These are phyloP conservation scores for Graphium colonna DNA, from an alignment of 2,888 invertebrate genomes.

Conservation along the genomic window DNA sequence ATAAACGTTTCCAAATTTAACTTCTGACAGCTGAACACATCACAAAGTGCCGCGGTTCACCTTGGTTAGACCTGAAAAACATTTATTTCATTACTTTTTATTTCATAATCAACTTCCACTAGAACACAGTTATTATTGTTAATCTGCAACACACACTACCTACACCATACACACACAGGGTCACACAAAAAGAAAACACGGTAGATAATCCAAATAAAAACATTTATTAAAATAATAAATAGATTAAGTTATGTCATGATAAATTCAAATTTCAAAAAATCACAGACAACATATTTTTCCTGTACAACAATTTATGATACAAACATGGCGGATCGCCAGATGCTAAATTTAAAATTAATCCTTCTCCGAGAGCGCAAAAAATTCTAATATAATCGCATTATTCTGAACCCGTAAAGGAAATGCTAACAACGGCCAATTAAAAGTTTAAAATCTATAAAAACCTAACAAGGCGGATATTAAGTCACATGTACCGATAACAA, in stretches of 20 bases:
- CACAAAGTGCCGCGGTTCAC: slow-evolving; percentile 25
- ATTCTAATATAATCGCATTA: not conserved
- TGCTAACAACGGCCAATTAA: slow-evolving; percentile 6
- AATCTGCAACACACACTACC: slow-evolving; percentile 4
- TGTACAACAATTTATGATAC: slow-evolving; percentile 14
- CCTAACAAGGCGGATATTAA: slow-evolving; percentile 7
- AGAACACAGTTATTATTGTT: slow-evolving; percentile 1
- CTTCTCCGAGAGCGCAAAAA: not conserved
- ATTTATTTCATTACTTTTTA: not conserved
- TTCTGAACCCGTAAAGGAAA: not conserved
- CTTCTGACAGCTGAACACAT: slow-evolving; percentile 18
- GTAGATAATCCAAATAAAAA: slow-evolving; percentile 32
- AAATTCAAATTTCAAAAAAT: slow-evolving; percentile 19
- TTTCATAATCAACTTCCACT: not conserved
- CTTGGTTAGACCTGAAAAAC: slow-evolving; percentile 31
- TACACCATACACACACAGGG: slow-evolving; percentile 1
- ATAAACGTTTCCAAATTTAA: not conserved
- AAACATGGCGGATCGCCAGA: not conserved
- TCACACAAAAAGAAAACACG: slow-evolving; percentile 14
- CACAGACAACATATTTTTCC: slow-evolving; percentile 17
- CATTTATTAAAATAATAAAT: slow-evolving; percentile 46
- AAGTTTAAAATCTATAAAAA: slow-evolving; percentile 5
- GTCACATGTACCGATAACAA: slow-evolving; percentile 2
- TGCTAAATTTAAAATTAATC: slow-evolving; percentile 2
- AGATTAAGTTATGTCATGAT: slow-evolving; percentile 53